phyloP scores from a whole-genome alignment of 2,113 vertebrate genomes.

The Uria lomvia region DNA sequence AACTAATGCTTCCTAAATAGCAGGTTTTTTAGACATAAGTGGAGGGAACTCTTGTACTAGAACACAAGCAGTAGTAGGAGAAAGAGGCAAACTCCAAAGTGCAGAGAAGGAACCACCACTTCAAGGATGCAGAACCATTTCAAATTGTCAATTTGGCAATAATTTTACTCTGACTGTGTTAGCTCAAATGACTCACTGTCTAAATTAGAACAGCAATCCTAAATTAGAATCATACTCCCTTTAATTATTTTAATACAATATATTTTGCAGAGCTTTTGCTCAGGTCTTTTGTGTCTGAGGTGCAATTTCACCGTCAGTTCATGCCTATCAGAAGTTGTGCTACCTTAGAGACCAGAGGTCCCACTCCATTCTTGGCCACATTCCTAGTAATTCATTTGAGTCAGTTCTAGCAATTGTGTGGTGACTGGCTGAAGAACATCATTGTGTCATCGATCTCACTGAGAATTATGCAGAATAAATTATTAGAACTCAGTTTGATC shows the following conservation, averaged over 20 bases:
- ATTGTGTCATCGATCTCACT: not conserved
- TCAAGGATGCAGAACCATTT: not conserved
- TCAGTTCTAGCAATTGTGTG: not conserved
- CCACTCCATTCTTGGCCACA: not conserved
- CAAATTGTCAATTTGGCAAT: not conserved
- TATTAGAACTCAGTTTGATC: not conserved
- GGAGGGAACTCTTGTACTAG: not conserved
- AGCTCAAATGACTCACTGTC: not conserved
- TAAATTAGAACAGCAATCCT: not conserved
- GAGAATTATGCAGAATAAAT: not conserved
- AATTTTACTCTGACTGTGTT: not conserved
- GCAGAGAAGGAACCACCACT: not conserved
- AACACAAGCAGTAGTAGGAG: not conserved
- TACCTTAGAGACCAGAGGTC: accelerated
- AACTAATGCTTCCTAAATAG: not conserved
- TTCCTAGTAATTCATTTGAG: not conserved
- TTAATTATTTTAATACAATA: not conserved
- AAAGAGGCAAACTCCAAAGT: not conserved
- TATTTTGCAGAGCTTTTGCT: not conserved
- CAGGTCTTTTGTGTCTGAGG: not conserved
- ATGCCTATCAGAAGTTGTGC: not conserved
- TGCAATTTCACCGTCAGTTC: not conserved
- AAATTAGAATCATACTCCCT: not conserved
- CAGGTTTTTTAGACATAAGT: not conserved
- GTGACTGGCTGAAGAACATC: not conserved